Base-by-base conservation (phyloP, 2,797 vertebrate species). In the Pipistrellus kuhlii region DNA sequence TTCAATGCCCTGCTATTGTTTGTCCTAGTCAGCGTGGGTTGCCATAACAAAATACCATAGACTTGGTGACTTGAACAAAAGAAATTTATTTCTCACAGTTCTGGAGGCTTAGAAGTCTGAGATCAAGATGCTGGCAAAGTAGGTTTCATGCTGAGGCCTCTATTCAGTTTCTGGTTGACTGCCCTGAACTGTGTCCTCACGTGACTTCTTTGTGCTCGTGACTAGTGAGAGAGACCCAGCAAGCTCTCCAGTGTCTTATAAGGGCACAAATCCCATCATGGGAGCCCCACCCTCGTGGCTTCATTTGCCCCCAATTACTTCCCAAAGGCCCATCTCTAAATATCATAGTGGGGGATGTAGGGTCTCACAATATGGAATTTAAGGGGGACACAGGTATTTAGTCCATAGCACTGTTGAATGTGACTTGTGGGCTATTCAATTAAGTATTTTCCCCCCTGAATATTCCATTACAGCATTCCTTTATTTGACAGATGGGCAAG, bases 401-500 rank as follows among this genome's bases (percentile, higher is more conserved):
- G n/a, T 48, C 68, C 14, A 2, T 73, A 46, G 17, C 15, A 8
- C 7, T 57, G 13, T 27, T 87, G 35, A 41, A 76, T 35, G 6
- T 44, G 55, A 59, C 69, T 88, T 91, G 27, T n/a, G 57, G 17
- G 30, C 35, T 90, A 17, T 85, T 69, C 21, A 6, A 3, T 73
- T 62, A 71, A 80, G n/a, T 91, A 48, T 71, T 30, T 89, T 30
- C 18, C 8, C 41, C 41, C 5, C 68, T 15, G 30, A 91, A 51
- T 62, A 69, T 92, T 83, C 14, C 38, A 14, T 30, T 75, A 23
- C 2, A n/a, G 13, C 21, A 30, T 81, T 83, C 41, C 59, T 92
- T 85, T 76, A 51, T 86, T 77, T 93, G 94, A 88, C 64, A 94
- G 35, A 85, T 93, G 32, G 41, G 85, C 12, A 92, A 93, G 20